Evolutionary conservation across 2,888 invertebrate genomes (phyloP).

Genomic region (Cyclophora albipunctata): DNA sequence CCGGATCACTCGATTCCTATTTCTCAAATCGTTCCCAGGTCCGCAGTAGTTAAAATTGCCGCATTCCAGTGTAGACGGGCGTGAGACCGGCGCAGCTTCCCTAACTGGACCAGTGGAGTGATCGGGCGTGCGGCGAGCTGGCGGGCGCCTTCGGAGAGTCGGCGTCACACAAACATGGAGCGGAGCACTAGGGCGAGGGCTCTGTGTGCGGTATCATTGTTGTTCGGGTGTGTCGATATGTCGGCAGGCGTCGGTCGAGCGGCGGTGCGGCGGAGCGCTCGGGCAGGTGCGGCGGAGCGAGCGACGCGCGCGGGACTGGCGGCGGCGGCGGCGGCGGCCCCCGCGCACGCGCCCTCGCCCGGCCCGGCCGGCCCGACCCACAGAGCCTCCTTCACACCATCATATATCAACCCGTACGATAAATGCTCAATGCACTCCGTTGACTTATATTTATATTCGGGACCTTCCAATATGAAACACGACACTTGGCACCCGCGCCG

Average conservation of each 20-base stretch:
- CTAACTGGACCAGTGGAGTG: conserved; percentile 62
- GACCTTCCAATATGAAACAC: conserved; percentile 29
- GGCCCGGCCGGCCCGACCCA: conserved; percentile 23
- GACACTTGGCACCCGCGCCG: conserved; percentile 25
- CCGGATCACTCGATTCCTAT: conserved; percentile 53
- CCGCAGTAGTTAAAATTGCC: conserved; percentile 75
- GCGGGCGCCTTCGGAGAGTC: conserved; percentile 27
- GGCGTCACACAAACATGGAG: conserved; percentile 62
- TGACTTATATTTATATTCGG: conserved; percentile 26
- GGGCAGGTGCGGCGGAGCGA: conserved; percentile 38
- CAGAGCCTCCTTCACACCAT: conserved; percentile 42
- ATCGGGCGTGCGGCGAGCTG: conserved; percentile 9
- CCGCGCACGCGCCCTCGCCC: conserved; percentile 41
- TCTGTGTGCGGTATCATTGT: conserved; percentile 43
- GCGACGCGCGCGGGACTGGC: conserved; percentile 59
- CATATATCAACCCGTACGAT: conserved; percentile 35
- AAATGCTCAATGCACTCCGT: conserved; percentile 30
- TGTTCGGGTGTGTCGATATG: conserved; percentile 49
- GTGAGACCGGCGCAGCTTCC: conserved; percentile 68
- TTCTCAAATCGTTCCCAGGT: conserved; percentile 62
- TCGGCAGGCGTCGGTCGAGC: conserved; percentile 33
- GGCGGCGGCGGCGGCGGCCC: conserved; percentile 52
- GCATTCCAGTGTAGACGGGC: conserved; percentile 71
- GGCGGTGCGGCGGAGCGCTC: conserved; percentile 17
- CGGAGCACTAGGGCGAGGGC: conserved; percentile 40